These are phyloP conservation scores for Diaperis boleti DNA, from an alignment of 2,888 invertebrate species.

Conservation along the genomic window DNA sequence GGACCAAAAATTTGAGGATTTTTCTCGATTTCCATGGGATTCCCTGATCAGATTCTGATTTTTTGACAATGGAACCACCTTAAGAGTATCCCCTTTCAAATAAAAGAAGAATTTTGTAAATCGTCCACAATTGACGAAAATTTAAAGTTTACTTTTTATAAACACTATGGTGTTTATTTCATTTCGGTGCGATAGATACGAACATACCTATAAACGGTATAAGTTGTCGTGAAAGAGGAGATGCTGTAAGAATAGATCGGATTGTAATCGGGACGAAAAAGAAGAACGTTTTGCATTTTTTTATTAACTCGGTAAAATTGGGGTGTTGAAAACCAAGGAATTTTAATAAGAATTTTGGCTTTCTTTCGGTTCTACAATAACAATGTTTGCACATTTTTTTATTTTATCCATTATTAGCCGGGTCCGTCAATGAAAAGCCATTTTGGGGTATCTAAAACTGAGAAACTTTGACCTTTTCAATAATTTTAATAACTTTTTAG, in stretches of 20 bases:
- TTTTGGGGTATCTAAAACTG: constrained; percentile 20
- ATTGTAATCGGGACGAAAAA: constrained; percentile 16
- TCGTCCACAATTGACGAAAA: no score
- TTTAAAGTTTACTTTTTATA: no score
- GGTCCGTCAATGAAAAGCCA: constrained; percentile 18
- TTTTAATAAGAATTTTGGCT: constrained; percentile 1
- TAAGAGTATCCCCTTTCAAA: no score
- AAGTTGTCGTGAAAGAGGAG: constrained; percentile 24
- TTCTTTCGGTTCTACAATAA: constrained; percentile 6
- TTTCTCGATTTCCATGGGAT: no score
- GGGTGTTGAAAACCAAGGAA: constrained; percentile 14
- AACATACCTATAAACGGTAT: constrained; percentile 19
- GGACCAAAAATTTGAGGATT: no score
- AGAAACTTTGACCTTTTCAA: constrained; percentile 18
- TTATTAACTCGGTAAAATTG: constrained; percentile 16
- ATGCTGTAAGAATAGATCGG: constrained; percentile 19
- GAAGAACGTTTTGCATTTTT: constrained; percentile 23
- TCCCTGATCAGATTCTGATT: no score
- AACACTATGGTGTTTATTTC: no score
- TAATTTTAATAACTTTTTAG: constrained; percentile 17
- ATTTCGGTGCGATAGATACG: no score
- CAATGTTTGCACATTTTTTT: constrained; percentile 14
- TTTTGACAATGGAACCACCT: no score
- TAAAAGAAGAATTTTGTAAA: no score
- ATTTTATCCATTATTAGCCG: constrained; percentile 13